These are phyloP conservation scores for Thera obeliscata DNA, from an alignment of 2,888 invertebrate genomes.

Conservation along the genomic window DNA sequence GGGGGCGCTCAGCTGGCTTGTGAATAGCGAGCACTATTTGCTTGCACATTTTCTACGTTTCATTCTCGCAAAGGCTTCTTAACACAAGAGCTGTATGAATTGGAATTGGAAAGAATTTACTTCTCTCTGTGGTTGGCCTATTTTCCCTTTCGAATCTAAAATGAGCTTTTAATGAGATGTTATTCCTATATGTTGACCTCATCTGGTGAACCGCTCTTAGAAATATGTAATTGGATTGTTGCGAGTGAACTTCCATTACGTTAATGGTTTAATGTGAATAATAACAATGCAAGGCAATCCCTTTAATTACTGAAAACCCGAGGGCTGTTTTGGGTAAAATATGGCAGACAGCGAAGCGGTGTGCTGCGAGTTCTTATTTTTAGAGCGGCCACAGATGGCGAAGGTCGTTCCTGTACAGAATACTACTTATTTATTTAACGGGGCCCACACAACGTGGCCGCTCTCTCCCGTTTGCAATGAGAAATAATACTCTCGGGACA, in stretches of 20 bases:
- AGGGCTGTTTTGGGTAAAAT: slow-evolving; percentile 49
- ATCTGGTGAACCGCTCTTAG: slow-evolving; percentile 3
- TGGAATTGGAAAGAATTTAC: slow-evolving; percentile 44
- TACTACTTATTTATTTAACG: slow-evolving; percentile 75
- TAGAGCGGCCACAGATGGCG: slow-evolving; percentile 73
- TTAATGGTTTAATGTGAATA: slow-evolving; percentile 21
- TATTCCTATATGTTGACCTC: not conserved
- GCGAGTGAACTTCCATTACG: slow-evolving; percentile 14
- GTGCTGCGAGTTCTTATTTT: slow-evolving; percentile 64
- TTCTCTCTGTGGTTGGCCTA: slow-evolving; percentile 28
- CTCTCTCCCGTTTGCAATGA: slow-evolving; percentile 52
- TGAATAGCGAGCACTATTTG: slow-evolving; percentile 58
- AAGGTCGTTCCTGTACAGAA: slow-evolving; percentile 70
- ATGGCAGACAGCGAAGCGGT: slow-evolving; percentile 45
- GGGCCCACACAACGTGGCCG: slow-evolving; percentile 60
- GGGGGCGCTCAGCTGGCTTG: slow-evolving; percentile 52
- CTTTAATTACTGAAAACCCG: slow-evolving; percentile 52
- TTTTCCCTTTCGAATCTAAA: slow-evolving; percentile 11
- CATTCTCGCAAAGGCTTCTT: slow-evolving; percentile 45
- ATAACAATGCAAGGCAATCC: slow-evolving; percentile 38
- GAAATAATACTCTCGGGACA: slow-evolving; percentile 46
- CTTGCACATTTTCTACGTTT: slow-evolving; percentile 57
- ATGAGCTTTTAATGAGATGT: slow-evolving; percentile 9
- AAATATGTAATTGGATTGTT: slow-evolving; percentile 11
- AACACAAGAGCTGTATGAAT: slow-evolving; percentile 46